These are phyloP conservation scores for Drosophila sechellia DNA, from an alignment of 1,140 invertebrate species.

Conservation along the genomic window DNA sequence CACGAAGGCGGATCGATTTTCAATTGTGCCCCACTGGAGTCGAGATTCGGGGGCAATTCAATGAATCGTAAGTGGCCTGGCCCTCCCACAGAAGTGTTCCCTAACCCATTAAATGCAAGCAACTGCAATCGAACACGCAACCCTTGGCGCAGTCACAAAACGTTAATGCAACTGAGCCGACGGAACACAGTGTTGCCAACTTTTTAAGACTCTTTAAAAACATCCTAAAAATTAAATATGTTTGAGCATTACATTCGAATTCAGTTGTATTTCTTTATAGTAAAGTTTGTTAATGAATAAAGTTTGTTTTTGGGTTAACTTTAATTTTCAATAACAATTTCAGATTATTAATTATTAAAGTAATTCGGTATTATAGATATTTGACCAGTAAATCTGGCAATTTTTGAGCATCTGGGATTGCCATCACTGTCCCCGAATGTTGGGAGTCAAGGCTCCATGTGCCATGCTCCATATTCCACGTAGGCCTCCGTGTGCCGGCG, in stretches of 20 bases:
- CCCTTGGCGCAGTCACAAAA: constrained; percentile 38
- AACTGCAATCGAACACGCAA: constrained; percentile 51
- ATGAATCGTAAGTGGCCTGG: constrained; percentile 52
- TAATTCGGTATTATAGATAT: too few species aligned
- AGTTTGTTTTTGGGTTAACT: too few species aligned
- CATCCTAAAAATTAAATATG: too few species aligned
- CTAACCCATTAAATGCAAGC: constrained; percentile 52
- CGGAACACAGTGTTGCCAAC: constrained; percentile 2
- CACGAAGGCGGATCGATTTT: constrained; percentile 24
- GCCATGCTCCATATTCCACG: not conserved
- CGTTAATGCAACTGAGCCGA: constrained; percentile 37
- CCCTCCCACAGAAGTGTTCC: constrained; percentile 42
- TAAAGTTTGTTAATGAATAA: too few species aligned
- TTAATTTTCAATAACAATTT: too few species aligned
- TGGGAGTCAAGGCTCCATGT: not conserved
- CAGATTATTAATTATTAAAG: too few species aligned
- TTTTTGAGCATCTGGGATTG: not conserved
- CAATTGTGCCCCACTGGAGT: constrained; percentile 27
- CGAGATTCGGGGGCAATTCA: constrained; percentile 16
- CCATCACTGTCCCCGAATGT: not conserved
- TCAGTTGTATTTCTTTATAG: too few species aligned
- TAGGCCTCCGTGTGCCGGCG: constrained; percentile 22
- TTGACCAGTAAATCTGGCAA: not conserved
- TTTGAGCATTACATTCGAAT: too few species aligned
- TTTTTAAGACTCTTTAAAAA: not conserved